Evolutionary conservation across 2,888 invertebrate species (phyloP), one percentile per base, ranked within the genome.

Genomic region (Sesia bembeciformis): DNA sequence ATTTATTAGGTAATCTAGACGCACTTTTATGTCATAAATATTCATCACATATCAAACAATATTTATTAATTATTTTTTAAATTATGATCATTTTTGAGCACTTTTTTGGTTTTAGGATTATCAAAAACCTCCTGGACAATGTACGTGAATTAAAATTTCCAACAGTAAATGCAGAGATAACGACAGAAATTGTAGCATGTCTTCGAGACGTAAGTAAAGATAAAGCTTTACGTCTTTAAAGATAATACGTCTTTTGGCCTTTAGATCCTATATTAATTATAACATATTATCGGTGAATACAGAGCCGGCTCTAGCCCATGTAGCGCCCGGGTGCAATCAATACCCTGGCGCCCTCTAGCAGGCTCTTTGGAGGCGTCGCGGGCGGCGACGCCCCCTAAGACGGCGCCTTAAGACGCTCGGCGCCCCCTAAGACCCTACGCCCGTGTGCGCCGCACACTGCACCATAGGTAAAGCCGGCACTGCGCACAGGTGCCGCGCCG

Each of bases 51-150:
- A 60, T 56, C 60, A 61, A 56, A 58, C 58, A 59, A 62, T 56
- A 61, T 64, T 56, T 62, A 57, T 64, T 65, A 62, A 60, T 67
- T 74, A 81, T 80, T 79, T 77, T 72, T 61, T 62, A 52, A 52
- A 79, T 74, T 78, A 88, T 88, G 88, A 66, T 72, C 72, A 62
- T 79, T 81, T 81, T 84, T 68, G 82, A 83, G 58, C 67, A 75
- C 74, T 66, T 85, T 70, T 76, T 74, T 63, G 67, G 63, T 61
- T 67, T 64, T 56, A 60, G 62, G 59, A 72, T 68, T 38, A 49
- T 49, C 4, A 5, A 53, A n/a, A 53, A 39, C 7, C n/a, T 53
- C 7, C 7, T 46, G 49, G 23, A 53, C 43, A 49, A n/a, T 57
- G 56, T 57, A 49, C 52, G 46, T 55, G 54, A 54, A 38, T 60